A percentile compares a stretch with the other conserved stretches of the same genome.
Evolutionary conservation across 2,888 invertebrate genomes (phyloP).

Genomic region (Fragum sueziense): DNA sequence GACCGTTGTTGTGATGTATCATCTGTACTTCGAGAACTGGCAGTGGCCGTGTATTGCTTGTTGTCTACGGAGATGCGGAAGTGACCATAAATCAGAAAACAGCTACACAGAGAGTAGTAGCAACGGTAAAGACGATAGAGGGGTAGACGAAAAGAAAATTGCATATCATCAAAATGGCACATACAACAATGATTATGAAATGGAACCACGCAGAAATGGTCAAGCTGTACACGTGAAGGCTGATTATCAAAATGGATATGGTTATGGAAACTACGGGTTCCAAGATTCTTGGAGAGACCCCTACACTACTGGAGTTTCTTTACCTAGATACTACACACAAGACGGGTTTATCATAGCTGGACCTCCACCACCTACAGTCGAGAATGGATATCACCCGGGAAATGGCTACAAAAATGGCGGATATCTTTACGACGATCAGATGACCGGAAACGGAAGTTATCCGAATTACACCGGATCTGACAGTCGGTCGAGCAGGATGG

Average conservation of each 20-base stretch:
- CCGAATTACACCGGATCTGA: neutral
- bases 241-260: too few relatives aligned
- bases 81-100: neutral
- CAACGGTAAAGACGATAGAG: neutral
- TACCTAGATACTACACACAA: neutral
- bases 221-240: neutral
- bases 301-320: neutral
- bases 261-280: neutral
- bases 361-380: neutral
- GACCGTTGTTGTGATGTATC: constrained; percentile 65
- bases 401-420: neutral
- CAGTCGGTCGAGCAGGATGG: neutral
- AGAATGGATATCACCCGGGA: neutral
- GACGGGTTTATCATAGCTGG: neutral
- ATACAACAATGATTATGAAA: neutral
- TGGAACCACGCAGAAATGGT: neutral
- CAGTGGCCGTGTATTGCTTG: constrained; percentile 48
- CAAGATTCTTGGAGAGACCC: neutral
- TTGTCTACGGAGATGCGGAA: constrained; percentile 3
- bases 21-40: constrained; percentile 55
- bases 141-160: neutral
- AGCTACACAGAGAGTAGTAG: neutral
- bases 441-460: neutral
- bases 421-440: neutral
- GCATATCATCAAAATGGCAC: neutral